A percentile compares a stretch with the other conserved stretches of the same genome.
phyloP scores from a whole-genome alignment of 2,888 invertebrate species.

The Salpingus planirostris region DNA sequence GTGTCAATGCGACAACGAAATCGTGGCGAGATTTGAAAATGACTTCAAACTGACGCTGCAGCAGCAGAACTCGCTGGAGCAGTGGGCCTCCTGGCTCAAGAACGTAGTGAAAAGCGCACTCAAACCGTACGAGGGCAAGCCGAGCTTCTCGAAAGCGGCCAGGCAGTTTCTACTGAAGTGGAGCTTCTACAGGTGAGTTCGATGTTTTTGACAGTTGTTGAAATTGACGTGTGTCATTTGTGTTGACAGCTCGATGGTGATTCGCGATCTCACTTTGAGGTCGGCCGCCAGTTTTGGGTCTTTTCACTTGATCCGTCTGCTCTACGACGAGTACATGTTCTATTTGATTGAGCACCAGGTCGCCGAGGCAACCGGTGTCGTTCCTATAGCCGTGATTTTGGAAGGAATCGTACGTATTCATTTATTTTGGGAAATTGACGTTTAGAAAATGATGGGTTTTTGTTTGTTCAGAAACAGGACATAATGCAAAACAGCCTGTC shows the following conservation, averaged over 20 bases:
- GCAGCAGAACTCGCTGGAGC: conserved; percentile 87
- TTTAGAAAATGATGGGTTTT: neutral
- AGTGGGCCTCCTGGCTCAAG: conserved; percentile 98
- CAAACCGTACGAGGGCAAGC: conserved; percentile 76
- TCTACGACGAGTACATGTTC: conserved; percentile 99
- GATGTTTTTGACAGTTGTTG: neutral
- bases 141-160: conserved; percentile 76
- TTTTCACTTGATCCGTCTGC: conserved; percentile 92
- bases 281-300: conserved; percentile 98
- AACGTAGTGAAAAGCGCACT: conserved; percentile 84
- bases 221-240: neutral
- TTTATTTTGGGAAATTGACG: neutral
- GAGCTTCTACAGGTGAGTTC: conserved; percentile 84
- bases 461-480: conserved; percentile 36
- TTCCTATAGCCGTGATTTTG: conserved; percentile 90
- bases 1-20: conserved; percentile 83
- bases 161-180: conserved; percentile 94
- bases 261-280: conserved; percentile 88
- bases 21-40: conserved; percentile 70
- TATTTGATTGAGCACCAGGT: conserved; percentile 96
- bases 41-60: conserved; percentile 90
- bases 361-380: conserved; percentile 79
- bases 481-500: conserved; percentile 36
- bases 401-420: conserved; percentile 50
- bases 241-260: conserved; percentile 81